Conservation (phyloP, 2,888 invertebrate genomes). For the Matsumyia berberina region DNA sequence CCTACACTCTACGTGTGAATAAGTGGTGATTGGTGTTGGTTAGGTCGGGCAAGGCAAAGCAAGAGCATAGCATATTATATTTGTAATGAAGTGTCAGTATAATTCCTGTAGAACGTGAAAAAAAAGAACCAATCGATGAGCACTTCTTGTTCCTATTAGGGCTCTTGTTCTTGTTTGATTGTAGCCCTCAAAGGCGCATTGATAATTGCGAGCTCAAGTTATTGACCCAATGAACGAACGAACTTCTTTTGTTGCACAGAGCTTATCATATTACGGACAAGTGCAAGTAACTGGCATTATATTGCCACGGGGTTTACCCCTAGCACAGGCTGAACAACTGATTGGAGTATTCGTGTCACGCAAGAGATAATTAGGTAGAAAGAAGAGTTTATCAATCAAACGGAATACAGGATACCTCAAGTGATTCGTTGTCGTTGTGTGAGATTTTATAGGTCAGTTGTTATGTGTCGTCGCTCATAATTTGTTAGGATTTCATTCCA, state of each 20-base stretch:
- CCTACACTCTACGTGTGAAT: conserved; percentile 6
- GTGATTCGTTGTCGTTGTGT: conserved; percentile 16
- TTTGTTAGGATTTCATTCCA: conserved; percentile 12
- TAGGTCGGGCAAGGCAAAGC: conserved; percentile 9
- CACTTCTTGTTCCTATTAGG: conserved; percentile 29
- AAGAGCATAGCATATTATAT: conserved; percentile 25
- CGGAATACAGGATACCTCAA: conserved; percentile 37
- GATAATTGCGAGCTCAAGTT: conserved; percentile 64
- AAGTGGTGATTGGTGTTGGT: conserved; percentile 1
- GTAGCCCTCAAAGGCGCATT: conserved; percentile 50
- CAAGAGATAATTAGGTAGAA: conserved; percentile 42
- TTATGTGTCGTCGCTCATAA: conserved; percentile 1
- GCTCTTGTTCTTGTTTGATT: conserved; percentile 31
- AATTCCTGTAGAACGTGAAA: conserved; percentile 33
- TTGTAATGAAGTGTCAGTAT: conserved; percentile 35
- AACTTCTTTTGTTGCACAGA: conserved; percentile 46
- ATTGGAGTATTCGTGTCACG: conserved; percentile 29
- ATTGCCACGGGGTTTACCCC: conserved; percentile 40
- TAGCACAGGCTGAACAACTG: conserved; percentile 1
- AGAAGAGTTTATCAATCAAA: conserved; percentile 42
- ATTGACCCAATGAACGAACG: conserved; percentile 71
- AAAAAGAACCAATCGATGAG: conserved; percentile 38
- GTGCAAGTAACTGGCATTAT: conserved; percentile 56
- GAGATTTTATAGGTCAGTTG: conserved; percentile 49
- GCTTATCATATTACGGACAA: conserved; percentile 59